A percentile compares a stretch with the other conserved stretches of the same genome.
These are phyloP conservation scores for Cinclus mexicanus DNA, from an alignment of 2,113 vertebrate genomes.

Conservation along the genomic window DNA sequence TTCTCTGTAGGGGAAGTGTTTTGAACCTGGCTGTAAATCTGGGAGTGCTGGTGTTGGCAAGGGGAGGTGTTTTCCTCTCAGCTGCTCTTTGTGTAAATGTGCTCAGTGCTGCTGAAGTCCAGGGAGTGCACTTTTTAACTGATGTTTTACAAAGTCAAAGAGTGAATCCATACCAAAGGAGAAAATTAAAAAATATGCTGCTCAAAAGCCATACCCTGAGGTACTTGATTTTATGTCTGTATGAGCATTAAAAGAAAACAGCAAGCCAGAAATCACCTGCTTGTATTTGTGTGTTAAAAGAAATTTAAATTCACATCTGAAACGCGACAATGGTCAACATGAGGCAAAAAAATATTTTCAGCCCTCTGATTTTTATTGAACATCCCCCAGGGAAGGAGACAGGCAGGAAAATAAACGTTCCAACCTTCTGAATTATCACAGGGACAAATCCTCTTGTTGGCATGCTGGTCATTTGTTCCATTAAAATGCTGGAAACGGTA, in stretches of 20 bases:
- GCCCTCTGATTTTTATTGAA: neutral
- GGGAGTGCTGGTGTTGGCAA: neutral
- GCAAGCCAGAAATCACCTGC: neutral
- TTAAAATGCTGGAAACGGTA: neutral
- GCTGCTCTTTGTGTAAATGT: conserved; percentile 24
- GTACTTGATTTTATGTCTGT: neutral
- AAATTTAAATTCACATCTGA: neutral
- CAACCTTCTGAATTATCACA: neutral
- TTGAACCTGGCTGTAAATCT: conserved; percentile 45
- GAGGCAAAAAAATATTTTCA: neutral
- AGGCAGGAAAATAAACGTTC: neutral
- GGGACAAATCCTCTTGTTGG: neutral
- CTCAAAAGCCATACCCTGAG: neutral
- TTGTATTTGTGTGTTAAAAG: neutral
- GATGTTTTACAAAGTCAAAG: conserved; percentile 62
- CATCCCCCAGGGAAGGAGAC: neutral
- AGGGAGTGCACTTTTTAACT: conserved; percentile 34
- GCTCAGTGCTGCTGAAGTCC: neutral
- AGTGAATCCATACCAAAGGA: neutral
- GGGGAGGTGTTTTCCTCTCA: neutral
- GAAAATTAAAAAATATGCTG: conserved; percentile 29
- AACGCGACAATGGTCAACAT: neutral
- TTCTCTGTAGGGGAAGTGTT: conserved; percentile 23
- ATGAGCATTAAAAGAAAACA: neutral
- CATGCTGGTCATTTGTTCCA: neutral